Evolutionary conservation across 2,888 invertebrate genomes (phyloP).

Genomic region (Anthophora plumipes): DNA sequence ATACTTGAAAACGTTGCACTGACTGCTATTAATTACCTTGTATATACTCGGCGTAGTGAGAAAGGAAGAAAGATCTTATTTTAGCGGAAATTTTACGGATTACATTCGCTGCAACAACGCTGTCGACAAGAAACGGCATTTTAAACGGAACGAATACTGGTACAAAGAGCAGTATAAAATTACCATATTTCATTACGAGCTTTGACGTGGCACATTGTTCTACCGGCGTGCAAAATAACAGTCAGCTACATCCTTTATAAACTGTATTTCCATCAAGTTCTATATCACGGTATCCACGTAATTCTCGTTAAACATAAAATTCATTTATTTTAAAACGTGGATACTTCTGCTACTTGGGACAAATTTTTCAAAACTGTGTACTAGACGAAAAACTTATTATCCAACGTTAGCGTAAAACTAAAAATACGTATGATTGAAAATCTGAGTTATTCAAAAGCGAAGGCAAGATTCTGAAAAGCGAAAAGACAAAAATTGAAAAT

Average conservation of each 20-base stretch:
- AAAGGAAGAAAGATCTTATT: not conserved
- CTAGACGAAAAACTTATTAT: slow-evolving; percentile 17
- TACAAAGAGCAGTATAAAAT: slow-evolving; percentile 1
- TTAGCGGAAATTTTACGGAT: not conserved
- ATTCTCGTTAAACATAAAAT: not conserved
- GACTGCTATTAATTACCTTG: not conserved
- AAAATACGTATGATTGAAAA: too few relatives aligned
- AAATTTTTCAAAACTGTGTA: not conserved
- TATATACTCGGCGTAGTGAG: not conserved
- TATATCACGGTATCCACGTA: not conserved
- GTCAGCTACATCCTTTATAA: slow-evolving; percentile 6
- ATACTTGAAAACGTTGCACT: not conserved
- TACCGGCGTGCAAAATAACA: slow-evolving; percentile 2
- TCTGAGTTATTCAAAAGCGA: too few relatives aligned
- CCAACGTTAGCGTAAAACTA: too few relatives aligned
- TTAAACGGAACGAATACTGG: not conserved
- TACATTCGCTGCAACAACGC: slow-evolving; percentile 11
- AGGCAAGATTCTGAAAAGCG: too few relatives aligned
- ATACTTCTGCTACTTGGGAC: too few relatives aligned
- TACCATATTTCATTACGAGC: slow-evolving; percentile 19
- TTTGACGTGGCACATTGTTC: slow-evolving; percentile 15
- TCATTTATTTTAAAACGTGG: not conserved
- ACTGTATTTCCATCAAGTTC: not conserved
- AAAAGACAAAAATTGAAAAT: too few relatives aligned
- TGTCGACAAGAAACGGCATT: slow-evolving; percentile 2